Conservation (phyloP, 2,888 invertebrate species). For the Pyralis farinalis region DNA sequence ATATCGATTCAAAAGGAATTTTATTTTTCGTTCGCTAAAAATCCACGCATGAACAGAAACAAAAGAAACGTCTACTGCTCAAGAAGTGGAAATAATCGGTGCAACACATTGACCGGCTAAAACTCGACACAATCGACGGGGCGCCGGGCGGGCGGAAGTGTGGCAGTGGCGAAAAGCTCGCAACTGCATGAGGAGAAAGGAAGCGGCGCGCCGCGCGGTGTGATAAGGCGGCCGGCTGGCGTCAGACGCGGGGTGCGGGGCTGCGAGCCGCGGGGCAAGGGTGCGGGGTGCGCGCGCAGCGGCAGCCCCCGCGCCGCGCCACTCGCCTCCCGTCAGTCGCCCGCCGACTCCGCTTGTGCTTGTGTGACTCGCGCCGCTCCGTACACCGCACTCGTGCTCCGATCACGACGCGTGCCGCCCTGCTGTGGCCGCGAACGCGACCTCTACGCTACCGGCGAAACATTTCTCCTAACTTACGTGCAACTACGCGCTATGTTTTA, state of each 20-base stretch:
- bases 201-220: constrained; percentile 73
- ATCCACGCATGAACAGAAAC: constrained; percentile 20
- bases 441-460: constrained; percentile 81
- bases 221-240: constrained; percentile 76
- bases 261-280: constrained; percentile 34
- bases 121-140: constrained; percentile 64
- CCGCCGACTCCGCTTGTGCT: constrained; percentile 81
- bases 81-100: constrained; percentile 47
- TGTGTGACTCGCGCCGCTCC: constrained; percentile 80
- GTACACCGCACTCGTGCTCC: constrained; percentile 79
- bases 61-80: constrained; percentile 31
- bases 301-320: constrained; percentile 70
- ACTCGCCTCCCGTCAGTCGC: constrained; percentile 78
- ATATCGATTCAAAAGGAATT: neutral
- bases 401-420: constrained; percentile 79
- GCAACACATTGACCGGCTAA: constrained; percentile 63
- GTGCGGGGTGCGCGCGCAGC: constrained; percentile 69
- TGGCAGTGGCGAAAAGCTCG: constrained; percentile 78
- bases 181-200: constrained; percentile 79
- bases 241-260: constrained; percentile 50
- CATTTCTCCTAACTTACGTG: constrained; percentile 75
- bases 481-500: constrained; percentile 76
- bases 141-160: constrained; percentile 74
- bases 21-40: neutral
- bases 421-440: constrained; percentile 83